Base-by-base conservation (phyloP, 2,888 invertebrate species). In the Barypeithes pellucidus region DNA sequence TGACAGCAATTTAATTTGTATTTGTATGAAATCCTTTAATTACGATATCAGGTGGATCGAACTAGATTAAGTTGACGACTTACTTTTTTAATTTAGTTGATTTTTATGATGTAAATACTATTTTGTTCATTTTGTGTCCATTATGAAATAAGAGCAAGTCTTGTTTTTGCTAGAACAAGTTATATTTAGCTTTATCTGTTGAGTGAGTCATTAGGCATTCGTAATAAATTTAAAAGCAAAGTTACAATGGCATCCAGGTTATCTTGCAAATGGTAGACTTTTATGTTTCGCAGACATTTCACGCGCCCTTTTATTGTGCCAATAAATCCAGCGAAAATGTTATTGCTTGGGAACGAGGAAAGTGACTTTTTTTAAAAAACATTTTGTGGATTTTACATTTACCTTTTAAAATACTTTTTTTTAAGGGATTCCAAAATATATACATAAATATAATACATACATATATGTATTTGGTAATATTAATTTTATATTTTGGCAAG, bases 261-360 rank as follows among this genome's bases (percentile, higher is more conserved):
- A 52, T 52, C 50, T 52, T 24, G 16, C 24, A 52, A 52, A 52
- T 52, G n/a, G 24, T n/a, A 52, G n/a, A 24, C n/a, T 52, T 52
- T 52, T n/a, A 24, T 52, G 12, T 24, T 24, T 52, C 24, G 12
- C 12, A 24, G 22, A n/a, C 22, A 52, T 52, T 50, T 47, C n/a
- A 47, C 47, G 47, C 47, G 47, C 20, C 20, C 20, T 20, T 47
- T 47, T 47, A 47, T 47, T 47, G 20, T 47, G n/a, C 20, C 47
- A 47, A 47, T 47, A 47, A 47, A 47, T 43, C 43, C 43, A 43
- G 43, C n/a, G 43, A 16, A 43, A 43, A 43, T 5, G 43, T 43
- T 43, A 43, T 43, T 43, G n/a, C 16, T n/a, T 4, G 43, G 43
- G n/a, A 43, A 7, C 14, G 16, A 16, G 16, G n/a, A 41, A 43